Evolutionary conservation across 1,140 invertebrate genomes (phyloP), one percentile per base, ranked within the genome.

Genomic region (Meloidogyne exigua): DNA sequence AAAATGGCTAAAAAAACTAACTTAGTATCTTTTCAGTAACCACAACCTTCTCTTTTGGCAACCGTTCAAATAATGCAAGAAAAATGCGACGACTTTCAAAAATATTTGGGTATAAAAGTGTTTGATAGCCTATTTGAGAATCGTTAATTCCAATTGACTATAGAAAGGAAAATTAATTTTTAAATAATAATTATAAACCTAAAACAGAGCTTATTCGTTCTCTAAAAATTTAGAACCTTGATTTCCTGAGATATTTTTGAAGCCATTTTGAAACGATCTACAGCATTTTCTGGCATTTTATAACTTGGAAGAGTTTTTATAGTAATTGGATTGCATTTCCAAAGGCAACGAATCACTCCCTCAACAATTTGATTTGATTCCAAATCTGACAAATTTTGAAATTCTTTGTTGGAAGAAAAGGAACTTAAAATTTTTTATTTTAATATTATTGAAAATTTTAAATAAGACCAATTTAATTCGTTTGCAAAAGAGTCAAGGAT

Each of bases 61-160:
- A 74, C 13, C 39, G 36, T 5, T 79, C 77, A 23, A 79, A 63
- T 21, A 79, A 68, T 74, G 77, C 76, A 36, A 79, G 28, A 62
- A 79, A 79, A 23, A 79, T 63, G 21, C 75, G 78, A 0, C 77
- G 42, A 21, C 42, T 68, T 32, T 79, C 78, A 44, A 79, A 79
- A 21, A 80, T 42, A 42, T 78, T 79, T 23, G 72, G 77, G 21
- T 79, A 79, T 12, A 79, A 26, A n/a, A 79, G 32, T 39, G 77
- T 69, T 32, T 79, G 77, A 71, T 79, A 79, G 26, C 76, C 77
- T 44, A 79, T 62, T 44, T 79, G 67, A 15, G 44, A 62, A 10
- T 81, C 79, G 10, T 75, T 63, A 49, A 79, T 65, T 21, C 77
- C 76, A n/a, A 78, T 18, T 7, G 28, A 23, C 77, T 78, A 21